Base-by-base conservation (phyloP, 2,113 vertebrate species). In the Menidia beryllina region DNA sequence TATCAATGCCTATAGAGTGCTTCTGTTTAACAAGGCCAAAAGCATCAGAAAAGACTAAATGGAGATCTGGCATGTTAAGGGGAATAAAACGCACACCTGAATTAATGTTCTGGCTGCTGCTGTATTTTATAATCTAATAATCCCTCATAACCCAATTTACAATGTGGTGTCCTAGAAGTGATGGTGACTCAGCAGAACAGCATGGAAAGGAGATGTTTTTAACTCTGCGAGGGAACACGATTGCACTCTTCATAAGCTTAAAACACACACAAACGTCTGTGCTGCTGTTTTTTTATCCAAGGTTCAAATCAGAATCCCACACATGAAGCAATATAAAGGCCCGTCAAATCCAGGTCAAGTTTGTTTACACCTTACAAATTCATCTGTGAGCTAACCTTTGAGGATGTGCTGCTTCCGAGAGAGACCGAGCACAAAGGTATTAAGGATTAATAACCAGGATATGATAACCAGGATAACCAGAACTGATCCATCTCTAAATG, bases 121-220 rank as follows among this genome's bases (percentile, higher is more conserved):
- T 61, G n/a, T 63, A 58, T 68, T 77, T 54, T 63, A 38, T 61
- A 63, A 75, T 72, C 30, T 45, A 75, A 84, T 65, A 50, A 65
- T 72, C 39, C 61, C 21, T 17, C 38, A 63, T 82, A 76, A 88
- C 67, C 72, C 75, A 80, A 47, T 86, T 86, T 75, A 56, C 62
- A 56, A 66, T 8, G 60, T 11, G 57, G 24, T 68, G 81, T 80
- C 85, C 69, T 52, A 72, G 75, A 79, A 79, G 6, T 38, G 75
- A 20, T 20, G 81, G 76, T 90, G 86, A 90, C 69, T 88, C 90
- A 88, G 90, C 90, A 86, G 59, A 88, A 55, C 19, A 68, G 72
- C 34, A 41, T 0, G 47, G 23, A 75, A 56, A 47, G 43, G 43
- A 69, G 58, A 63, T 39, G 50, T 60, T 76, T 48, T 48, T 75